Conservation (phyloP, 2,888 invertebrate genomes). For the Philopedon plagiatum region DNA sequence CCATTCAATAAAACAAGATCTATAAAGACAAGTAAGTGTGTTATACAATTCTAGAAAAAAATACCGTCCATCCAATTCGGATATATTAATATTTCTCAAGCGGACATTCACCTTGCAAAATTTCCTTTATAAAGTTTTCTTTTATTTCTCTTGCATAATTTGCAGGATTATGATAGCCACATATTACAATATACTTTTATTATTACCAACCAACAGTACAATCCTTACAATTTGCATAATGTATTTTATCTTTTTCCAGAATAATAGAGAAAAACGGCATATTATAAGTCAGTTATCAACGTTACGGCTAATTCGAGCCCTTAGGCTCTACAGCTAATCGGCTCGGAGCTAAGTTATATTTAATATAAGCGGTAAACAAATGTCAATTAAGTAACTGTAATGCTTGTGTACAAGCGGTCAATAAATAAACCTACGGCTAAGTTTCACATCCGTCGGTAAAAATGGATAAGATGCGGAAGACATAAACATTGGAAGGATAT, state of each 20-base stretch:
- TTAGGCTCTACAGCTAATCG: conserved; percentile 13
- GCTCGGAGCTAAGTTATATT: conserved; percentile 22
- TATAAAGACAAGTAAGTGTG: no score
- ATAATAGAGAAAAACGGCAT: conserved; percentile 5
- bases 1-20: no score
- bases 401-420: conserved; percentile 24
- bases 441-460: conserved; percentile 33
- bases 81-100: no score
- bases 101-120: no score
- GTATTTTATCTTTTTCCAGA: background rate
- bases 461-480: conserved; percentile 27
- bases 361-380: conserved; percentile 33
- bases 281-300: conserved; percentile 12
- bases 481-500: conserved; percentile 10
- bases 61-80: no score
- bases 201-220: background rate
- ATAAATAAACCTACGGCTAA: conserved; percentile 33
- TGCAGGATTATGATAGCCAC: background rate
- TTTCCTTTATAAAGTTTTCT: no score
- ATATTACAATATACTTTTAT: background rate
- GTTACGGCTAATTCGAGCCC: conserved; percentile 18
- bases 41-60: no score
- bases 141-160: no score
- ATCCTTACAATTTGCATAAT: background rate
- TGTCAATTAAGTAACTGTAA: conserved; percentile 38